A percentile compares a stretch with the other conserved stretches of the same genome.
phyloP scores from a whole-genome alignment of 2,888 invertebrate genomes.

The Gari tellinella region DNA sequence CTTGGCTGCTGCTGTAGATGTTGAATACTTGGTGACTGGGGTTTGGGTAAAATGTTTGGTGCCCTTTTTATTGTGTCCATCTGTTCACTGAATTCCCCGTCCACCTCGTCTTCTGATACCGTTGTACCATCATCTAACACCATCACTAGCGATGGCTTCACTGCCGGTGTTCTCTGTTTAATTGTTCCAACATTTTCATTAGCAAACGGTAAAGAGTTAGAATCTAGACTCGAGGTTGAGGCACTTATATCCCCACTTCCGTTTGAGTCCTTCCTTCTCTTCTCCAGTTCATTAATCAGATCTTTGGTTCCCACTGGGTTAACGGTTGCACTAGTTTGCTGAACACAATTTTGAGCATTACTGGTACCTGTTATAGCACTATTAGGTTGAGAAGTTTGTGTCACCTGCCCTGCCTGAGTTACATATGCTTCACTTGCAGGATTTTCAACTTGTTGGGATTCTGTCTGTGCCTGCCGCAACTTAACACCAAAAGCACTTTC shows the following conservation, averaged over 20 bases:
- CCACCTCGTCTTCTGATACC: conserved; percentile 19
- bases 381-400: neutral
- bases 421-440: conserved; percentile 43
- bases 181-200: conserved; percentile 99
- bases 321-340: conserved; percentile 25
- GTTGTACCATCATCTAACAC: conserved; percentile 64
- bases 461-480: conserved; percentile 53
- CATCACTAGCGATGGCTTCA: conserved; percentile 78
- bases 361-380: neutral
- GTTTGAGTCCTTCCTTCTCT: conserved; percentile 60
- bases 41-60: conserved; percentile 52
- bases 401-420: conserved; percentile 20
- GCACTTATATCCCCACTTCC: conserved; percentile 69
- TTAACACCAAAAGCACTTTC: conserved; percentile 66
- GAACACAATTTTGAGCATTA: conserved; percentile 62
- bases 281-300: conserved; percentile 27
- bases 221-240: conserved; percentile 93
- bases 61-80: conserved; percentile 56
- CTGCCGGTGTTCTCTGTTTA: conserved; percentile 89
- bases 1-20: conserved; percentile 52
- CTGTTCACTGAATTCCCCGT: conserved; percentile 61
- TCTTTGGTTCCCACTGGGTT: conserved; percentile 38
- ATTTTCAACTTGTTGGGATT: conserved; percentile 28
- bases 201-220: conserved; percentile 94
- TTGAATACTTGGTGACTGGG: conserved; percentile 47